Conservation (phyloP, 1,140 invertebrate species). For the Caerostris extrusa region DNA sequence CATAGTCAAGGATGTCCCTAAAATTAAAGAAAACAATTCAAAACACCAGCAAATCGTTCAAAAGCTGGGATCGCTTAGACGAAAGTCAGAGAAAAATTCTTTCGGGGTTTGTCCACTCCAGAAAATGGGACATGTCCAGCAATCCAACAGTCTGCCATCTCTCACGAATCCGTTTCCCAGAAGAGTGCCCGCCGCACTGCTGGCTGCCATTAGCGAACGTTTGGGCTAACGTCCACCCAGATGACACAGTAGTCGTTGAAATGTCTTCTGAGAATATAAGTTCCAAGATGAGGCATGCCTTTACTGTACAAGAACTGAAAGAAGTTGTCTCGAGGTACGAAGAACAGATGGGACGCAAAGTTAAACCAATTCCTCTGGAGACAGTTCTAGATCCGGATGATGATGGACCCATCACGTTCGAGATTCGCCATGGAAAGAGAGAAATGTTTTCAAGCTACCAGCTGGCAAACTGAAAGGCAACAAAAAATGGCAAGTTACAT, state of each 20-base stretch:
- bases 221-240: conserved; percentile 54
- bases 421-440: conserved; percentile 78
- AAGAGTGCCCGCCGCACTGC: conserved; percentile 57
- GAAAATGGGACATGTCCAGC: not conserved
- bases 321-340: conserved; percentile 64
- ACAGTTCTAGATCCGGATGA: conserved; percentile 68
- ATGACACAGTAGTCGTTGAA: conserved; percentile 64
- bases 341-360: conserved; percentile 52
- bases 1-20: not conserved
- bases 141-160: conserved; percentile 46
- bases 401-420: conserved; percentile 78
- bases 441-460: conserved; percentile 78
- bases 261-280: conserved; percentile 56
- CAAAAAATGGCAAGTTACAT: conserved; percentile 79
- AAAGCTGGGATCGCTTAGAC: conserved; percentile 70
- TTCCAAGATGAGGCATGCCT: conserved; percentile 72
- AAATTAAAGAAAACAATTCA: not conserved
- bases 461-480: conserved; percentile 76
- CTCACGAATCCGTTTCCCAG: conserved; percentile 67
- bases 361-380: conserved; percentile 71
- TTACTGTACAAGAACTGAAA: conserved; percentile 66
- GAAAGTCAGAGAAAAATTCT: not conserved
- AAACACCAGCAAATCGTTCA: conserved; percentile 35
- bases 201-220: conserved; percentile 65
- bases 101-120: no score